These are phyloP conservation scores for Oscheius sp. DNA, from an alignment of 2,888 invertebrate species.

Conservation along the genomic window DNA sequence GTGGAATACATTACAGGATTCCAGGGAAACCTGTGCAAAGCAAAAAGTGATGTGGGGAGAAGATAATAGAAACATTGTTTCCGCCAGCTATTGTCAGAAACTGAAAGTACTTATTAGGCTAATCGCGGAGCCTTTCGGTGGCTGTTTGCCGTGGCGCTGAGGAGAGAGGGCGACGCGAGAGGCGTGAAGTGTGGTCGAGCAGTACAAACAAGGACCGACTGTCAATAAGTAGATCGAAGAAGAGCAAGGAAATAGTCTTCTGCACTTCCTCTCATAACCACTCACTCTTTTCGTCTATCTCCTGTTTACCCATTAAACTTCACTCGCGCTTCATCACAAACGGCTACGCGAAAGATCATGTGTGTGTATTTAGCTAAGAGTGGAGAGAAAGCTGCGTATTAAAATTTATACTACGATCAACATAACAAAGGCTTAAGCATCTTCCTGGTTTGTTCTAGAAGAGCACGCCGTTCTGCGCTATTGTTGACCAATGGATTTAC, in stretches of 20 bases:
- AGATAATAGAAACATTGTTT: background rate
- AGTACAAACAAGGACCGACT: slow-evolving; percentile 27
- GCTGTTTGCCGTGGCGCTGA: slow-evolving; percentile 26
- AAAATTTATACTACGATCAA: background rate
- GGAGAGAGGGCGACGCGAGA: slow-evolving; percentile 29
- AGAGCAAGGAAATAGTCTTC: slow-evolving; percentile 22
- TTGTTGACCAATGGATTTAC: slow-evolving; percentile 30
- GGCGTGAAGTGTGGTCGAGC: slow-evolving; percentile 30
- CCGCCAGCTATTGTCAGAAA: slow-evolving; percentile 1
- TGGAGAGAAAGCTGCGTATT: background rate
- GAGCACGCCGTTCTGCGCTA: background rate
- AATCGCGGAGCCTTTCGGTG: slow-evolving; percentile 28
- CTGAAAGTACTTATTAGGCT: slow-evolving; percentile 24
- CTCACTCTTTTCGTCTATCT: background rate
- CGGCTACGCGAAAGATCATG: background rate
- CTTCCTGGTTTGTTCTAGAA: slow-evolving; percentile 1
- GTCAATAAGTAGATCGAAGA: slow-evolving; percentile 26
- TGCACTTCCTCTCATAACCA: slow-evolving; percentile 12
- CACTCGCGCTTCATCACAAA: slow-evolving; percentile 1
- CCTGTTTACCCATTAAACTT: slow-evolving; percentile 18
- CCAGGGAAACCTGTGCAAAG: no score
- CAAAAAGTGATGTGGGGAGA: background rate
- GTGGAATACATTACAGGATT: no score
- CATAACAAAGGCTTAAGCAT: background rate
- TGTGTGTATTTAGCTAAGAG: background rate